Evolutionary conservation across 2,797 vertebrate species (phyloP).

Genomic region (Semotilus atromaculatus): DNA sequence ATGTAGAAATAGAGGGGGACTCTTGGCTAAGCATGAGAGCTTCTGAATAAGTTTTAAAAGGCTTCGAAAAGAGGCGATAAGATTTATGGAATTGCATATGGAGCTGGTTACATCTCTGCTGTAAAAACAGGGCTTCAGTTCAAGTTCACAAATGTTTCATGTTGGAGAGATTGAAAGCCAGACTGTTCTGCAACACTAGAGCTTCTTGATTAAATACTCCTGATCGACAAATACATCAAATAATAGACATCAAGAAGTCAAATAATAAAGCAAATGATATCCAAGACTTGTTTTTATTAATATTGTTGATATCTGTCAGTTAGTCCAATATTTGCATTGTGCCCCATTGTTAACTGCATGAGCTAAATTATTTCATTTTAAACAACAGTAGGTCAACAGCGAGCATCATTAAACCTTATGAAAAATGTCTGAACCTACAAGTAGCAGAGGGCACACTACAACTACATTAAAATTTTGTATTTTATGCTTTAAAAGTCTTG

Average conservation of each 20-base stretch:
- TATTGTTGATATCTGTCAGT: not conserved
- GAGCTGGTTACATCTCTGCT: conserved; percentile 46
- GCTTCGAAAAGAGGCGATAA: conserved; percentile 48
- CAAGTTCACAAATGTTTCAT: conserved; percentile 34
- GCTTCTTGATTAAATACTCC: not conserved
- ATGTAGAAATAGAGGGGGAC: conserved; percentile 50
- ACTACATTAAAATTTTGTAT: not conserved
- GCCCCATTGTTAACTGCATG: not conserved
- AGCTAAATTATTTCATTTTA: not conserved
- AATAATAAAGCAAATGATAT: not conserved
- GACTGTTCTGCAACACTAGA: not conserved
- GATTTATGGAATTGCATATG: conserved; percentile 50
- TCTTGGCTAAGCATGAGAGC: conserved; percentile 61
- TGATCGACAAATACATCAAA: not conserved
- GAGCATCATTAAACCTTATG: not conserved
- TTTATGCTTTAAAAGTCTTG: conserved; percentile 8
- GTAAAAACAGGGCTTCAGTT: conserved; percentile 25
- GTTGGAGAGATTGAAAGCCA: not conserved
- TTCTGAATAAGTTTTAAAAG: conserved; percentile 54
- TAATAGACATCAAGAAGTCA: not conserved
- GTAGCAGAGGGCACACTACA: not conserved
- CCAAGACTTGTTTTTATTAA: conserved; percentile 9
- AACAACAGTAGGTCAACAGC: not conserved
- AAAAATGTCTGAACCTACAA: not conserved
- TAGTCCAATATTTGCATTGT: conserved; percentile 1